Conservation (phyloP, 1,140 invertebrate genomes). For the Muscidifurax raptorellus region DNA sequence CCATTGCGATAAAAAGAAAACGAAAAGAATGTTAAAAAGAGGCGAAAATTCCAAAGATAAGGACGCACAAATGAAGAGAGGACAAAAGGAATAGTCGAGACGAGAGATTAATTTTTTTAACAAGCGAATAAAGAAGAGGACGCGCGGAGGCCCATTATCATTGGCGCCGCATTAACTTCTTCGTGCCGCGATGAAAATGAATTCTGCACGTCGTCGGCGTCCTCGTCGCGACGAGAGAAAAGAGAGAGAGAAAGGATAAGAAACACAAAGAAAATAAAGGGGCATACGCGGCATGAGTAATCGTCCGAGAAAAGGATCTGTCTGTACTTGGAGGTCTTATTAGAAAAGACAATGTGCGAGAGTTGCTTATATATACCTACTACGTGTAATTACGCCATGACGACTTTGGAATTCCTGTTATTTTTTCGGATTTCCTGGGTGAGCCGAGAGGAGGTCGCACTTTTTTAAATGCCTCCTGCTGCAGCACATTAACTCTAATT, state of each 20-base stretch:
- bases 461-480: too few relatives aligned
- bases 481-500: too few relatives aligned
- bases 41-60: background rate
- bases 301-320: background rate
- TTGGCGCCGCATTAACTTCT: constrained; percentile 1
- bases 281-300: background rate
- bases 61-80: background rate
- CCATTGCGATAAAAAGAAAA: too few relatives aligned
- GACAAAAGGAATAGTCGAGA: background rate
- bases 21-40: background rate
- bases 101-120: background rate
- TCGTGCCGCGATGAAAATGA: constrained; percentile 10
- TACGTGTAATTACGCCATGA: background rate
- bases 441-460: background rate
- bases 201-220: background rate
- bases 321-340: background rate
- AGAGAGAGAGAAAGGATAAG: background rate
- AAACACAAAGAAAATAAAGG: background rate
- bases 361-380: background rate
- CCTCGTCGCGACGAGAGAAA: background rate
- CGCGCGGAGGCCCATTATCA: background rate
- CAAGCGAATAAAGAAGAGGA: background rate
- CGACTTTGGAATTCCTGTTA: background rate
- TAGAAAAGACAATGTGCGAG: background rate
- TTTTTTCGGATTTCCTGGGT: background rate